Evolutionary conservation across 2,888 invertebrate species (phyloP).

Genomic region (Trachelus iudaicus): DNA sequence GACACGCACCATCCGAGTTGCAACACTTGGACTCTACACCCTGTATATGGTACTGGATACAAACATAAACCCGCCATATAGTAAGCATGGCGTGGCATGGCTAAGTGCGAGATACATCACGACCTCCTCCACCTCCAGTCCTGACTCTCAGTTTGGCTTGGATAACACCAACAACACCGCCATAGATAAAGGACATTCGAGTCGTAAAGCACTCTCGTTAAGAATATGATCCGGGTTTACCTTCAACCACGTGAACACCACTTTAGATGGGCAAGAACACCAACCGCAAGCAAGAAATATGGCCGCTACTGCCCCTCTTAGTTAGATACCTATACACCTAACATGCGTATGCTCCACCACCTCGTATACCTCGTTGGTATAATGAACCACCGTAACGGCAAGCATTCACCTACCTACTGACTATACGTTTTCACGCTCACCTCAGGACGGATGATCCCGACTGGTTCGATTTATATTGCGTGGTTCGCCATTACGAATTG

Average conservation of each 20-base stretch:
- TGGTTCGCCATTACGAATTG: slow-evolving; percentile 51
- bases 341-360: slow-evolving; percentile 22
- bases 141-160: slow-evolving; percentile 44
- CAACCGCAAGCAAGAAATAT: slow-evolving; percentile 37
- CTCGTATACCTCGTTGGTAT: slow-evolving; percentile 37
- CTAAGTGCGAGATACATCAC: slow-evolving; percentile 65
- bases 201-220: slow-evolving; percentile 64
- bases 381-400: slow-evolving; percentile 45
- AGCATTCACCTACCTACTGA: slow-evolving; percentile 22
- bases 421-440: slow-evolving; percentile 34
- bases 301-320: slow-evolving; percentile 56
- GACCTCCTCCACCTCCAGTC: slow-evolving; percentile 37
- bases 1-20: not conserved
- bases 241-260: slow-evolving; percentile 51
- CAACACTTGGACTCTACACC: not conserved
- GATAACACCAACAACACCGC: slow-evolving; percentile 61
- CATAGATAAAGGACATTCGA: slow-evolving; percentile 61
- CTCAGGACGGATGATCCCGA: slow-evolving; percentile 48
- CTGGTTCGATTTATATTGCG: slow-evolving; percentile 45
- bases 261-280: slow-evolving; percentile 2
- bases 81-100: slow-evolving; percentile 40
- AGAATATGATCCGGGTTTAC: slow-evolving; percentile 64
- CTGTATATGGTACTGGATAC: not conserved
- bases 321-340: slow-evolving; percentile 31
- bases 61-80: slow-evolving; percentile 1